Evolutionary conservation across 92 coral and sea anemone species (phyloP), one percentile per base, ranked within the genome.

Genomic region (Blastomussa wellsi): DNA sequence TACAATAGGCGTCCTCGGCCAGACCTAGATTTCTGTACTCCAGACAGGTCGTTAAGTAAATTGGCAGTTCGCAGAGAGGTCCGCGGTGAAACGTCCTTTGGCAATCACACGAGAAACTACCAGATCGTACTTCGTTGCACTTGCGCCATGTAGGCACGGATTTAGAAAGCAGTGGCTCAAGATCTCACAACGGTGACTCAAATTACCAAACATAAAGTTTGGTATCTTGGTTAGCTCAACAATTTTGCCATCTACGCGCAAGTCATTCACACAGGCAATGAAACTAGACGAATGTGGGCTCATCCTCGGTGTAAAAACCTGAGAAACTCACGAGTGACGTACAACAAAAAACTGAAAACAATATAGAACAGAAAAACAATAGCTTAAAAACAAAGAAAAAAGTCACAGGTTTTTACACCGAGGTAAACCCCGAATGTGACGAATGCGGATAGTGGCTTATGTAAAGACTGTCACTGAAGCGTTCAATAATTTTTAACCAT

Each of bases 1-100:
- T 88, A 74, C 98, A 95, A 86, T 89, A 84, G 17, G 98, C 88
- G 79, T 95, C 94, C 72, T 90, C 88, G 3, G 88, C 74, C 49
- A 95, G 74, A 17, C 98, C 98, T 28, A 93, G 90, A 38, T 93
- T 86, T 81, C 90, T 92, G 88, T 95, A 95, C 82, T 91, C 93
- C 77, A 86, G 87, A 77, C 98, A 95, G 74, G 98, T 90, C 75
- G 92, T 84, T 57, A 89, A 92, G 91, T 88, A 89, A 57, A 89
- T 89, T n/a, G 98, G 98, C 51, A 83, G 78, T 72, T 94, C 92
- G 72, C 98, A 95, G n/a, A 74, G 73, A 62, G 88, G 84, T 22
- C 98, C 98, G 29, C 81, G 62, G 89, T 94, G 90, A 72, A 95
- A 90, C 31, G 91, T 84, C 17, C 90, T 90, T 76, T 76, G 84